Base-by-base conservation (phyloP, 2,888 invertebrate genomes). In the Gymnocheta viridis region DNA sequence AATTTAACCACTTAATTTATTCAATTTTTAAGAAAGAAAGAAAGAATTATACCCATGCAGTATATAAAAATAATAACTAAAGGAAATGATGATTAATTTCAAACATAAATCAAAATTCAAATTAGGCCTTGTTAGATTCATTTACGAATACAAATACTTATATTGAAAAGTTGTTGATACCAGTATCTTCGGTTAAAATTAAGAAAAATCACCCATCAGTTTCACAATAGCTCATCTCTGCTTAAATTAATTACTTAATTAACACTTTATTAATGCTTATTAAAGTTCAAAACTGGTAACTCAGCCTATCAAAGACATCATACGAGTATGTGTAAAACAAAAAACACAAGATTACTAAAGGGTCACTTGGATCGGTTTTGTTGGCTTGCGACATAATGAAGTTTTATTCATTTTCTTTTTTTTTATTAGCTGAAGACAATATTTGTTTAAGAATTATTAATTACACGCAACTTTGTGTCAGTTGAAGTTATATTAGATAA, bases 231-330 rank as follows among this genome's bases (percentile, higher is more conserved):
- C 3, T 5, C 5, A 2, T 17, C 14, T 9, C 12, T 19, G 27
- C 29, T 70, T 19, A 56, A 56, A 19, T 29, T 70, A 41, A 70
- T 56, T 56, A 56, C 12, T 27, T 70, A 70, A 70, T 56, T 70
- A 56, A 70, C 41, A 54, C 69, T 7, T 38, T 56, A 29, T 70
- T 54, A 70, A 70, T 70, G 27, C 9, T 41, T 41, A 41, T 41
- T 41, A 56, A 56, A 38, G n/a, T 38, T 27, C 56, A 41, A 41
- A 70, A 10, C 17, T n/a, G 7, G n/a, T 41, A 38, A 41, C 19
- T 7, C 27, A 56, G 17, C 41, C 32, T 41, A 17, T 17, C 54
- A 12, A 51, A 69, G 10, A 3, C 27, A n/a, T 17, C 17, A 27
- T 19, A 19, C 32, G 17, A 6, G 29, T 35, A 19, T 58, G 17